Evolutionary conservation across 2,888 invertebrate genomes (phyloP).

Genomic region (Dendrolimus houi): DNA sequence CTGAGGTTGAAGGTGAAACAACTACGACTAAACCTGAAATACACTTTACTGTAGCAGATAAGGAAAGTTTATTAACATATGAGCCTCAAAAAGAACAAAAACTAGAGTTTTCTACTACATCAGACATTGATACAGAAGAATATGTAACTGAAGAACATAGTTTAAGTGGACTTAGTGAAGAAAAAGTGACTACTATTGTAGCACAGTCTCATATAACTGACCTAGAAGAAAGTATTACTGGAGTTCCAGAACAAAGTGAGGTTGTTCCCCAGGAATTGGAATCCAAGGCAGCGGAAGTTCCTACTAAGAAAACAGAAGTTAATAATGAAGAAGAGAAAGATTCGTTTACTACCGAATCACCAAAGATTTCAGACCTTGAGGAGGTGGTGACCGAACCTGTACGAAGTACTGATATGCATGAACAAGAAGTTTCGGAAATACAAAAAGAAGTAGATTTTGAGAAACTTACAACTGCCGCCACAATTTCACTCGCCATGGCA

Average conservation of each 20-base stretch:
- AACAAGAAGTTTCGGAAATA: neutral
- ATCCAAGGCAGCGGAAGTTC: neutral
- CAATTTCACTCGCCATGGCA: neutral
- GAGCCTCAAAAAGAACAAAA: neutral
- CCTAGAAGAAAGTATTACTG: neutral
- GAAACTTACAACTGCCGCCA: neutral
- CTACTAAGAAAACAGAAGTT: neutral
- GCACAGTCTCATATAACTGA: neutral
- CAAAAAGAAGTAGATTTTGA: neutral
- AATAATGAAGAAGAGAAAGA: neutral
- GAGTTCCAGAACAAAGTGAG: neutral
- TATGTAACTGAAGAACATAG: constrained; percentile 1
- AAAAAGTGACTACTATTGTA: neutral
- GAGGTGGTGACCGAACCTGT: neutral
- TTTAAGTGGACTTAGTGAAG: neutral
- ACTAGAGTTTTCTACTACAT: neutral
- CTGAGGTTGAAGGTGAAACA: neutral
- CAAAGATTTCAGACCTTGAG: neutral
- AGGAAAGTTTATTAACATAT: neutral
- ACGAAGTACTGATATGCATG: neutral
- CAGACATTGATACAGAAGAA: constrained; percentile 2
- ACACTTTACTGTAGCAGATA: neutral
- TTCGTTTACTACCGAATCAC: neutral
- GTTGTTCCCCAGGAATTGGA: neutral
- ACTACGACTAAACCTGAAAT: neutral